A percentile compares a stretch with the other conserved stretches of the same genome.
Conservation (phyloP, 2,797 vertebrate genomes). For the Crocidura indochinensis region DNA sequence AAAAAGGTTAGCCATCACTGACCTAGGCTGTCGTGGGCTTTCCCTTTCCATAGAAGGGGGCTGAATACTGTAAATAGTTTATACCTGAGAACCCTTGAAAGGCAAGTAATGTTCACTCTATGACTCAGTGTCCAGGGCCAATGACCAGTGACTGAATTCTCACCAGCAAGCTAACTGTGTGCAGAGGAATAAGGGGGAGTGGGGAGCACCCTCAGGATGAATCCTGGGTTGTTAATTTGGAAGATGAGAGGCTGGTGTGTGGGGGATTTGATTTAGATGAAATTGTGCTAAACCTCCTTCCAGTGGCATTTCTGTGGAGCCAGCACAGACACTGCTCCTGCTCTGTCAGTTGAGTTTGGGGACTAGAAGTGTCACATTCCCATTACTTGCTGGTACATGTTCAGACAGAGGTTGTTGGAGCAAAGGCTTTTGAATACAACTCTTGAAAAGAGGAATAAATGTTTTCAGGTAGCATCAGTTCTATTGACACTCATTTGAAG, state of each 20-base stretch:
- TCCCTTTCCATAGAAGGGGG: too few species aligned
- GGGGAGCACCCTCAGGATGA: not conserved
- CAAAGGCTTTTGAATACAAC: not conserved
- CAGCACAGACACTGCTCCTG: fast-evolving
- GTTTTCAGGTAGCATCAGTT: not conserved
- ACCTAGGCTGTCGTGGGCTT: too few species aligned
- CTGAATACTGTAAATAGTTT: too few species aligned
- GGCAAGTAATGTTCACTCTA: too few species aligned
- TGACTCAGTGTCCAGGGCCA: too few species aligned
- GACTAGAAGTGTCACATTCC: not conserved
- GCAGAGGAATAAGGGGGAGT: not conserved
- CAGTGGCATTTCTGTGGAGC: not conserved
- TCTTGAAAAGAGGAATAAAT: not conserved
- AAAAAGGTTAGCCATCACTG: too few species aligned
- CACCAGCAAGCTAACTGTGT: not conserved
- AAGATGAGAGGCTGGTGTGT: not conserved
- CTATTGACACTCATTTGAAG: not conserved
- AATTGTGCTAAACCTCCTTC: not conserved
- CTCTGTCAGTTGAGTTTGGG: not conserved
- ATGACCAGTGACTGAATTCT: not conserved
- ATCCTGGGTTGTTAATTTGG: not conserved
- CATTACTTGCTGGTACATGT: not conserved
- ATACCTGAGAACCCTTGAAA: too few species aligned
- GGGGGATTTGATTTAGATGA: not conserved
- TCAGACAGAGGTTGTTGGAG: not conserved